Conservation (phyloP, 2,888 invertebrate species). For the Ophioninae sp. region DNA sequence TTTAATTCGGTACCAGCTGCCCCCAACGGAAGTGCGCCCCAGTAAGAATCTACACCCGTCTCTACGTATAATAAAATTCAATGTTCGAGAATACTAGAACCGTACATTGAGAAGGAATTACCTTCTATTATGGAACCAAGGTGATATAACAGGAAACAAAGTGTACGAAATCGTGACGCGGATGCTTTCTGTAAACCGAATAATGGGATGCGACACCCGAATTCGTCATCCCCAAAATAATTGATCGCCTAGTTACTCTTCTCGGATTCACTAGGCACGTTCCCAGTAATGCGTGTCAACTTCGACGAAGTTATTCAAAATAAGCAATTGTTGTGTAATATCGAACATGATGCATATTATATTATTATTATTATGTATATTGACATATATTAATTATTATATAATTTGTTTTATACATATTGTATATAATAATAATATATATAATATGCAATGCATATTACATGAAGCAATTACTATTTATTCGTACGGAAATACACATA, state of each 20-base stretch:
- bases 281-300: too few species aligned
- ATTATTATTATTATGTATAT: background rate
- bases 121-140: constrained; percentile 21
- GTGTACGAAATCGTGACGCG: background rate
- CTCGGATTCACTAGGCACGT: background rate
- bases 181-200: background rate
- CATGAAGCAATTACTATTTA: background rate
- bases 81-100: constrained; percentile 46
- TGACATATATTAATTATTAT: background rate
- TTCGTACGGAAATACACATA: background rate
- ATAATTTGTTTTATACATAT: background rate
- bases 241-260: background rate
- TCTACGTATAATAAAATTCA: constrained; percentile 23
- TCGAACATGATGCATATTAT: background rate
- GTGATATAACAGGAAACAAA: constrained; percentile 22
- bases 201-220: background rate
- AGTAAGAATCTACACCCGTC: constrained; percentile 59
- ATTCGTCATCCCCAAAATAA: background rate
- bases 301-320: background rate
- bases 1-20: constrained; percentile 72
- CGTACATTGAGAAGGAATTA: constrained; percentile 44
- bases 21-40: constrained; percentile 68
- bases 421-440: background rate
- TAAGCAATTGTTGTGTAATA: background rate
- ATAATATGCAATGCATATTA: background rate